Percentiles rank a stretch among this genome's conserved stretches.
phyloP scores from a whole-genome alignment of 2,797 vertebrate genomes.

The Lophius americanus region DNA sequence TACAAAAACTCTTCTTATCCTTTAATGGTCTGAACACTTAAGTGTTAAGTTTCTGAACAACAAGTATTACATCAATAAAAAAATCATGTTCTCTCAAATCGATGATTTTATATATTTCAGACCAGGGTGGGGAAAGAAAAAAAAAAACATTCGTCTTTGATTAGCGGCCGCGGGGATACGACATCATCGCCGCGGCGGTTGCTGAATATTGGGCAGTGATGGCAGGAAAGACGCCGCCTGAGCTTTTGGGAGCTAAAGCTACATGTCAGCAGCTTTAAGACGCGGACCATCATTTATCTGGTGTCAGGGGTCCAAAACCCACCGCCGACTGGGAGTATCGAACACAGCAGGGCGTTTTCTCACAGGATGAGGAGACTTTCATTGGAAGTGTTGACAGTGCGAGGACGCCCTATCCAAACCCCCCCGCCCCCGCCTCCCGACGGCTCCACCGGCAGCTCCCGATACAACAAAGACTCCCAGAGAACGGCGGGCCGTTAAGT shows the following conservation, averaged over 20 bases:
- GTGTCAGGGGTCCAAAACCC: constrained; percentile 69
- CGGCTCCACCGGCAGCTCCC: constrained; percentile 62
- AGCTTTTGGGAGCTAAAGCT: constrained; percentile 38
- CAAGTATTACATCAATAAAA: background rate
- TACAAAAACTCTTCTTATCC: background rate
- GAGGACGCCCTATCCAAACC: constrained; percentile 70
- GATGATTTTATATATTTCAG: constrained; percentile 1
- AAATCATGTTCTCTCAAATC: background rate
- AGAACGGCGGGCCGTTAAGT: constrained; percentile 46
- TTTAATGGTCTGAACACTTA: background rate
- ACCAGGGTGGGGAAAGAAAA: background rate
- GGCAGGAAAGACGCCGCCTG: constrained; percentile 12
- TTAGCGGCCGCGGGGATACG: constrained; percentile 14
- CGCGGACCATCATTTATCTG: constrained; percentile 32
- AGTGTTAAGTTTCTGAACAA: background rate
- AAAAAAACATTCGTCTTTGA: constrained; percentile 24
- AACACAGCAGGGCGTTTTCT: constrained; percentile 69
- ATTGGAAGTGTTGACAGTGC: constrained; percentile 74
- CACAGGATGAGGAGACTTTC: constrained; percentile 62
- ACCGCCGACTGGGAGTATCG: constrained; percentile 51
- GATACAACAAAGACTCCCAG: constrained; percentile 48
- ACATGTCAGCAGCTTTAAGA: constrained; percentile 55
- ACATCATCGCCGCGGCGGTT: constrained; percentile 15
- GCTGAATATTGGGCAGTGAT: constrained; percentile 25
- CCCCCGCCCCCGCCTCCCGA: constrained; percentile 37